Base-by-base conservation (phyloP, 2,888 invertebrate genomes). In the Euplexia lucipara region DNA sequence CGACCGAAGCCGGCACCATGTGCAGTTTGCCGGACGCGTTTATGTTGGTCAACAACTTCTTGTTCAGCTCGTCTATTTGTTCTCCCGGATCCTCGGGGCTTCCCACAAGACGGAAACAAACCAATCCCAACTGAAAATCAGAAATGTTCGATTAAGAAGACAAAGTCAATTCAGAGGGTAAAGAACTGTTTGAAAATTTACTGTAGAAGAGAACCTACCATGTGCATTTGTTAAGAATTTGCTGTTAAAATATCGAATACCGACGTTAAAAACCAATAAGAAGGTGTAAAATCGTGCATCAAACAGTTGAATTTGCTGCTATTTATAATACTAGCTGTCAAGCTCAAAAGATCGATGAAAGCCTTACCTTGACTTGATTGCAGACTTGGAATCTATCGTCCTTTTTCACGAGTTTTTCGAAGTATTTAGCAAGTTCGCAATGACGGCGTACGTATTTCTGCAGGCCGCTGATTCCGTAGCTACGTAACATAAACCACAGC, bases 1-100 rank as follows among this genome's bases (percentile, higher is more conserved):
- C 97, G 20, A 99, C 97, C 47, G 96, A 97, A 0, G 99, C 98
- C 0, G 99, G 99, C 12, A 99, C 99, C 99, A 99, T 99, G 91
- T 99, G 99, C 70, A 99, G 95, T 90, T 98, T 98, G 14, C 99
- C 99, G 5, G 99, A 99, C 67, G 98, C 99, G 88, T 99, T 99
- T 82, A 99, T 98, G 76, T 97, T 96, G 67, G 98, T 98, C 82
- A 99, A 92, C 41, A 99, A 95, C 90, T 98, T 98, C 91, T 99
- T 98, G 90, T 99, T 99, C 54, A 98, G 87, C 83, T 97, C 97
- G 66, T 95, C 95, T 39, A 91, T 88, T 65, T 93, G 92, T 81
- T 90, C 90, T 65, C 83, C 86, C 22, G 90, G 88, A 42, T 95
- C 94, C 39, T 90, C 93, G 8, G 90, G 85, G 34, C 92, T 88